A percentile compares a stretch with the other conserved stretches of the same genome.
Conservation (phyloP, 2,888 invertebrate species). For the Lissonota sp. region DNA sequence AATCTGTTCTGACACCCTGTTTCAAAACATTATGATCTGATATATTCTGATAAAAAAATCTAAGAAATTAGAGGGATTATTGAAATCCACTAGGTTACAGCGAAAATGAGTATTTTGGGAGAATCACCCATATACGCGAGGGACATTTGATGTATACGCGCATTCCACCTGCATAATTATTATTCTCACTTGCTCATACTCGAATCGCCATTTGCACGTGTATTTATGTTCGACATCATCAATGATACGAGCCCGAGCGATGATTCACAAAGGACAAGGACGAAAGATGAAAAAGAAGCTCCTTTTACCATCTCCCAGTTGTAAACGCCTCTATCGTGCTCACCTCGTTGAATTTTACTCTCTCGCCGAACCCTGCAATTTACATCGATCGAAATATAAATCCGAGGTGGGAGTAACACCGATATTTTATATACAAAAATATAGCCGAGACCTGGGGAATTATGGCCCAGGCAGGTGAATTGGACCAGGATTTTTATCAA, state of each 20-base stretch:
- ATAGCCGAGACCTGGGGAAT: neutral
- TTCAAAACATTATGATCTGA: too few species aligned
- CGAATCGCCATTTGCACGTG: neutral
- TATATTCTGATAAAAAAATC: too few species aligned
- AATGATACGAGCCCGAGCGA: constrained; percentile 15
- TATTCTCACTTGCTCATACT: constrained; percentile 17
- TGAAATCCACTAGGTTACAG: too few species aligned
- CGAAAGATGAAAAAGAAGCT: constrained; percentile 29
- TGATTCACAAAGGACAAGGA: constrained; percentile 16
- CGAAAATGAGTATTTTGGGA: too few species aligned
- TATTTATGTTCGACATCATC: neutral
- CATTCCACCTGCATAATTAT: constrained; percentile 27
- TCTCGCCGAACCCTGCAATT: constrained; percentile 57
- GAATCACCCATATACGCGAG: constrained; percentile 13
- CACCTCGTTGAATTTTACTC: constrained; percentile 5
- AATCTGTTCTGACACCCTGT: too few species aligned
- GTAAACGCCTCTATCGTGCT: constrained; percentile 61
- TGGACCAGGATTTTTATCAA: too few species aligned
- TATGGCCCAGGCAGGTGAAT: too few species aligned
- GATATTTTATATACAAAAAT: constrained; percentile 14
- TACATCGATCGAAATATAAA: constrained; percentile 63
- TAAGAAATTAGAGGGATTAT: too few species aligned
- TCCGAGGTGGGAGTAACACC: constrained; percentile 28
- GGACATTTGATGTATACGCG: constrained; percentile 27
- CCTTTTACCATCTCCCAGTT: constrained; percentile 29